phyloP scores from a whole-genome alignment of 1,140 invertebrate genomes.

The Mesaphorura yosii region DNA sequence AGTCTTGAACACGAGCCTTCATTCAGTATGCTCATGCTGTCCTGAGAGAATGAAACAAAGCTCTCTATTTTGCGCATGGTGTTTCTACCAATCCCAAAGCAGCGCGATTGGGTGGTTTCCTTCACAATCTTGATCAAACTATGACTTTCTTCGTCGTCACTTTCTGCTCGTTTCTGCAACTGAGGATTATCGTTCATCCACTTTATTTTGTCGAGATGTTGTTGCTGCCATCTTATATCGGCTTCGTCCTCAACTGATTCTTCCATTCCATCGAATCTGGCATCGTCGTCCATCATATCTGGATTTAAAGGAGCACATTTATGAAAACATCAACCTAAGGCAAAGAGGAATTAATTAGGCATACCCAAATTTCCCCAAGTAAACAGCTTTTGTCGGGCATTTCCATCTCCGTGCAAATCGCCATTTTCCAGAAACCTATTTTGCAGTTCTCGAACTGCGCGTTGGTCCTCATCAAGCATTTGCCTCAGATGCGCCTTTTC shows the following conservation, averaged over 20 bases:
- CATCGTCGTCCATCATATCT: slow-evolving; percentile 39
- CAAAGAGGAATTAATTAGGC: neutral
- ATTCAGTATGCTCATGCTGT: slow-evolving; percentile 1
- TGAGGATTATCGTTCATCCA: slow-evolving; percentile 37
- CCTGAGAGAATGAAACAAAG: neutral
- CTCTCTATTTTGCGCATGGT: slow-evolving; percentile 8
- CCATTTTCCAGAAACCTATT: slow-evolving; percentile 76
- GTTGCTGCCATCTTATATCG: slow-evolving; percentile 49
- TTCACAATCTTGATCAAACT: slow-evolving; percentile 15
- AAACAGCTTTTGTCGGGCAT: slow-evolving; percentile 60
- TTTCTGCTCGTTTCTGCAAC: slow-evolving; percentile 10
- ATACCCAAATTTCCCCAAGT: slow-evolving; percentile 66
- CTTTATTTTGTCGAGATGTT: slow-evolving; percentile 36
- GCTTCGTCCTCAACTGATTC: slow-evolving; percentile 51
- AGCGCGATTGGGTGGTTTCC: slow-evolving; percentile 2
- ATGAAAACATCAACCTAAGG: neutral
- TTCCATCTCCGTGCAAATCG: slow-evolving; percentile 60
- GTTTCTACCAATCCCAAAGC: slow-evolving; percentile 1
- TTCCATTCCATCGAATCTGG: slow-evolving; percentile 39
- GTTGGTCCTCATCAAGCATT: slow-evolving; percentile 66
- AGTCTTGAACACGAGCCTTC: neutral
- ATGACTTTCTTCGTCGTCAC: slow-evolving; percentile 16
- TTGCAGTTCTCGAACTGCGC: slow-evolving; percentile 61
- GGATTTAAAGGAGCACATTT: slow-evolving; percentile 13
- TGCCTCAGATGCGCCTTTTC: slow-evolving; percentile 58